Conservation (phyloP, 1,140 invertebrate species). For the Whitmania pigra region DNA sequence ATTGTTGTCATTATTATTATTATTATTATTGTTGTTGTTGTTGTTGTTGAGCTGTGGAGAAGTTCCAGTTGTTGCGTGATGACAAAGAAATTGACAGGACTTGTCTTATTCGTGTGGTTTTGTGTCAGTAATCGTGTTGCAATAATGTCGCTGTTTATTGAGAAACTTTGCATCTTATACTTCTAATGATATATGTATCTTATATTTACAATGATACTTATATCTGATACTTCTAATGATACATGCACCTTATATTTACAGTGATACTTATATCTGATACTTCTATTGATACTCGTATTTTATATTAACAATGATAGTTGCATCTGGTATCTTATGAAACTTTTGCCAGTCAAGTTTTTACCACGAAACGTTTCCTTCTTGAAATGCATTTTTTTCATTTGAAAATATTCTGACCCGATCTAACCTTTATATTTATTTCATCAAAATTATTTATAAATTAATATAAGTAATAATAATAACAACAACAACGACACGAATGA, state of each 20-base stretch:
- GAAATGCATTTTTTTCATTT: too few relatives aligned
- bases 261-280: neutral
- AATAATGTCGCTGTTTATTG: neutral
- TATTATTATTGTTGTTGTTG: conserved; percentile 5
- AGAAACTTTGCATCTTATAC: neutral
- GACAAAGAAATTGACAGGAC: neutral
- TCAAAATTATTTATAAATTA: too few relatives aligned
- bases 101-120: neutral
- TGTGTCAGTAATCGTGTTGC: neutral
- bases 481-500: too few relatives aligned
- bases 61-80: too few relatives aligned
- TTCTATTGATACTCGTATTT: neutral
- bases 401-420: too few relatives aligned
- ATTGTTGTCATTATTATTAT: too few relatives aligned
- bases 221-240: neutral
- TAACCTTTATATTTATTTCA: too few relatives aligned
- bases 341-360: too few relatives aligned
- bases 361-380: too few relatives aligned
- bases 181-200: neutral
- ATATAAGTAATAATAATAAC: too few relatives aligned
- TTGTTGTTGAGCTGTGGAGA: neutral
- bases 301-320: neutral
- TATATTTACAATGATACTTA: neutral
- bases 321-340: neutral
- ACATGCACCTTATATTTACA: neutral